A percentile compares a stretch with the other conserved stretches of the same genome.
phyloP scores from a whole-genome alignment of 2,113 vertebrate species.

The Leucopternis melanops region DNA sequence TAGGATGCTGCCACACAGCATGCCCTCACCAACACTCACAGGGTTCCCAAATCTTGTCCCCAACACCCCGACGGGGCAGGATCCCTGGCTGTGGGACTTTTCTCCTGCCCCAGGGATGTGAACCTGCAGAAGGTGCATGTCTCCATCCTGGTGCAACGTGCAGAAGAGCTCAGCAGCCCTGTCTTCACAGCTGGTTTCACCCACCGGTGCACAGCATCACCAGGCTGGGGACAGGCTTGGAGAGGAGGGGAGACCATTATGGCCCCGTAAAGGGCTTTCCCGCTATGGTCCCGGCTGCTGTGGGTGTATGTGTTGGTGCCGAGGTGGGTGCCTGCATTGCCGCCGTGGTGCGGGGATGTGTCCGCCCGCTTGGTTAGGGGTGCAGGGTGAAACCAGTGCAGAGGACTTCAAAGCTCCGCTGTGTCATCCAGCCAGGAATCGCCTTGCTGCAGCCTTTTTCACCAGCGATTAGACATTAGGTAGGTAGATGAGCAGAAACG shows the following conservation, averaged over 20 bases:
- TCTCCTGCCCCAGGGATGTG: neutral
- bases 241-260: neutral
- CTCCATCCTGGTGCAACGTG: neutral
- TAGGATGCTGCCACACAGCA: neutral
- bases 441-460: neutral
- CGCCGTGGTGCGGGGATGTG: rapidly evolving
- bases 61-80: no score
- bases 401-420: neutral
- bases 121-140: neutral
- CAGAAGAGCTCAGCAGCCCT: neutral
- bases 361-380: neutral
- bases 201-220: neutral
- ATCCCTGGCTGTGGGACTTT: no score
- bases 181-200: neutral
- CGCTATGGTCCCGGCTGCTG: rapidly evolving
- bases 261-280: neutral
- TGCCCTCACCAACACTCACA: rapidly evolving
- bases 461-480: neutral
- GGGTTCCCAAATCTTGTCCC: neutral
- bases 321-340: neutral
- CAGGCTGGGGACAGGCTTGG: neutral
- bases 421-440: neutral
- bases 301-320: rapidly evolving
- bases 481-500: neutral
- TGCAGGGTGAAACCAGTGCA: neutral